Evolutionary conservation across 2,797 vertebrate species (phyloP).

Genomic region (Pitangus sulphuratus): DNA sequence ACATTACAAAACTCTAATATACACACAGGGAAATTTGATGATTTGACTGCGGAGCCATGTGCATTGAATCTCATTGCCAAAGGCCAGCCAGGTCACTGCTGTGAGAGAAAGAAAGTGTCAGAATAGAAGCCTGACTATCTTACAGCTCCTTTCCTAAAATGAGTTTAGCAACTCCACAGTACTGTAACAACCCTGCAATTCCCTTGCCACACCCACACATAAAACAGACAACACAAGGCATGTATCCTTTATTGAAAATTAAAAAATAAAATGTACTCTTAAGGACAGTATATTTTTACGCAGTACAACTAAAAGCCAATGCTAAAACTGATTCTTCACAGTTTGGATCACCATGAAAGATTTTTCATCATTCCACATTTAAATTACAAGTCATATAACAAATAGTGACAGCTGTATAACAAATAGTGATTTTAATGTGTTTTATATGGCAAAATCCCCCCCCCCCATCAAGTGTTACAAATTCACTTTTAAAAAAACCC

Average conservation of each 20-base stretch:
- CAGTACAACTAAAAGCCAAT: neutral
- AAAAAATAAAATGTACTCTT: neutral
- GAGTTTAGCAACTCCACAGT: constrained; percentile 30
- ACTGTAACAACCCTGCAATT: neutral
- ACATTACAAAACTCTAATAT: constrained; percentile 95
- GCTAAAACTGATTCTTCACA: constrained; percentile 30
- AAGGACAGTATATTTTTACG: neutral
- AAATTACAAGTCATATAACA: constrained; percentile 41
- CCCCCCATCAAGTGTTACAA: neutral
- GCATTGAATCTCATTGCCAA: constrained; percentile 88
- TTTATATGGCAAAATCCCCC: constrained; percentile 8
- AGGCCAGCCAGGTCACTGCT: constrained; percentile 84
- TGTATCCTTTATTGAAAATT: neutral
- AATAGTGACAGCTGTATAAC: constrained; percentile 64
- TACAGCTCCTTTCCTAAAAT: constrained; percentile 35
- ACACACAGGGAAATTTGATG: constrained; percentile 92
- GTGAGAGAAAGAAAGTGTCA: constrained; percentile 80
- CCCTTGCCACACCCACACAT: neutral
- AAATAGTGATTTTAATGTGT: constrained; percentile 13
- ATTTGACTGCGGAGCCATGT: constrained; percentile 86
- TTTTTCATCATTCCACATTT: constrained; percentile 25
- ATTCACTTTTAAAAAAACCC: constrained; percentile 47
- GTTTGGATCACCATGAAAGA: constrained; percentile 1
- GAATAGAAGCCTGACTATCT: constrained; percentile 82
- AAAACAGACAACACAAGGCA: neutral